Evolutionary conservation across 2,888 invertebrate species (phyloP), one percentile per base, ranked within the genome.

Genomic region (Cantharis lateralis): DNA sequence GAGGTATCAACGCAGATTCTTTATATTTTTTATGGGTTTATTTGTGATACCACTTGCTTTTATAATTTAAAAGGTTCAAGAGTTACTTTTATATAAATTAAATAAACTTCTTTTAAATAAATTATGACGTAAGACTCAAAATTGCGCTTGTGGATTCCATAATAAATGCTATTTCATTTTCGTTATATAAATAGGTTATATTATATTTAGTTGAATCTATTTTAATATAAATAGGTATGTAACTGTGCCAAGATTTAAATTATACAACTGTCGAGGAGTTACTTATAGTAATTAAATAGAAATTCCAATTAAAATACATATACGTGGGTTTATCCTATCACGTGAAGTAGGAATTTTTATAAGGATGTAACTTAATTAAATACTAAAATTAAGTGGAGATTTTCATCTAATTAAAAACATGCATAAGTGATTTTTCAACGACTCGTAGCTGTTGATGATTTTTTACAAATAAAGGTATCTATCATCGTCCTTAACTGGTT

Each of bases 281-380:
- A 63, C 68, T 73, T 68, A 73, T 68, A 68, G 68, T 73, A 73
- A 73, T 73, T 73, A 69, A 69, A 16, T 68, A 69, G 69, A 69
- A 69, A 28, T 66, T 20, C 64, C 69, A 48, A 72, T 66, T 20
- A 66, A 68, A 72, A 69, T 48, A 48, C 48, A 48, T 48, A 62
- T 15, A 24, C 68, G 61, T 68, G 72, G 64, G 20, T 24, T 66
- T 66, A 20, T 62, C 18, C 66, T 66, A 28, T 69, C 73, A 73
- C 68, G 73, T 73, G 68, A 69, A 68, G 48, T 48, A 68, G 26
- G 62, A 66, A 62, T 68, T 32, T 73, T 73, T 68, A 73, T 73
- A 68, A 73, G 68, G 62, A 73, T 69, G 73, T 73, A 73, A 68
- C 69, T 63, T 69, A 69, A 69, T 69, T 68, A 73, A 73, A 73